A percentile compares a stretch with the other conserved stretches of the same genome.
These are phyloP conservation scores for Peromyscus polionotus DNA, from an alignment of 2,113 vertebrate genomes.

Conservation along the genomic window DNA sequence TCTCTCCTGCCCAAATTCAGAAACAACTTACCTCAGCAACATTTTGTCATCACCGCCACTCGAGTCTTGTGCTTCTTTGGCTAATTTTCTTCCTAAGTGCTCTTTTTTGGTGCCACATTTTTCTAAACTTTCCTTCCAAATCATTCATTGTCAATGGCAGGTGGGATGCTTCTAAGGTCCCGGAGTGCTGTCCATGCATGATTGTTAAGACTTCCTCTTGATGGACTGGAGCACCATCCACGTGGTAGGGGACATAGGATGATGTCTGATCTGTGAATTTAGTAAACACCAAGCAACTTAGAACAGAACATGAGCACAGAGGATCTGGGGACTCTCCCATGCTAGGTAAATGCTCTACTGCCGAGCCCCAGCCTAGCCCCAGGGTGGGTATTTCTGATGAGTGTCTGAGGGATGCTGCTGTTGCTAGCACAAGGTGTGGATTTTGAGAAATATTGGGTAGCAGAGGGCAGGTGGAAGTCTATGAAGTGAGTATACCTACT, in stretches of 20 bases:
- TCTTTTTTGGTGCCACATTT: not conserved
- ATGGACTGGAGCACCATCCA: not conserved
- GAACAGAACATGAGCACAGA: not conserved
- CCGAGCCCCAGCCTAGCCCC: not conserved
- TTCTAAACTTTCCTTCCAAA: not conserved
- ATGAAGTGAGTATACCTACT: not conserved
- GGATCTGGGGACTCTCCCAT: not conserved
- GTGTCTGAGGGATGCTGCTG: not conserved
- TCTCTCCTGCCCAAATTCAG: not conserved
- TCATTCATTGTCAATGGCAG: not conserved
- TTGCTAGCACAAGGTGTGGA: not conserved
- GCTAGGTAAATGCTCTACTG: not conserved
- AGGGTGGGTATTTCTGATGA: not conserved
- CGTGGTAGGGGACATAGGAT: not conserved
- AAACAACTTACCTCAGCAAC: not conserved
- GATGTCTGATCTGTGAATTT: not conserved
- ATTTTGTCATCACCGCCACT: accelerated
- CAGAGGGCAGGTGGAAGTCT: not conserved
- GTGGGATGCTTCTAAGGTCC: not conserved
- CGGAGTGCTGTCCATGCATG: not conserved
- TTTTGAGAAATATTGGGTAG: not conserved
- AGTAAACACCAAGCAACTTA: not conserved
- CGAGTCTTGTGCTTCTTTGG: not conserved
- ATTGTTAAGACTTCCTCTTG: not conserved
- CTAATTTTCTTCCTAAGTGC: not conserved